Base-by-base conservation (phyloP, 2,113 vertebrate species). In the Hucho hucho region DNA sequence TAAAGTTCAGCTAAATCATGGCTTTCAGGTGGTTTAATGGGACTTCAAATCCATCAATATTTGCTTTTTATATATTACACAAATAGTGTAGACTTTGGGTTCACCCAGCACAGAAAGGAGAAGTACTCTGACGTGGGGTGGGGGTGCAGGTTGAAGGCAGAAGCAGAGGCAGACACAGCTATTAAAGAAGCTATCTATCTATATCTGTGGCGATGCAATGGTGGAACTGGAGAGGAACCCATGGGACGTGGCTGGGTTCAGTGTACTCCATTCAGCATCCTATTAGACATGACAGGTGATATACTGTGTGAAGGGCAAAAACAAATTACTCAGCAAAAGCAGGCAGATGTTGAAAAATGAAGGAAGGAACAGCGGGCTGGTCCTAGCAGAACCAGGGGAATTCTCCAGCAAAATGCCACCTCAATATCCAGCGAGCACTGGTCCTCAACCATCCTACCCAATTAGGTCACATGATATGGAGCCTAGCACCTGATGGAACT, bases 241-340 rank as follows among this genome's bases (percentile, higher is more conserved):
- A 72, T 24, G 90, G 87, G 88, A 89, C 74, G 26, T 20, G 75
- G 75, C 1, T 75, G 79, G 68, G 76, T 76, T 77, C 75, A 73
- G 64, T 82, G 78, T 84, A 68, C 83, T 78, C 85, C 70, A 79
- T 75, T 75, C 83, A 74, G 83, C 70, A 74, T 77, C 83, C 90
- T 83, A 91, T 92, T 91, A 91, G 80, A 89, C 81, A 85, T 91
- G 94, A 88, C 92, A 93, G 90, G 86, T 93, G 92, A 87, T 93
- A 85, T 92, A 93, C 91, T 87, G 85, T 84, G 87, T 79, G 64
- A 83, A 84, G 87, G 84, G 88, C 84, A 91, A 92, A 87, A 92
- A 92, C 92, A 87, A 93, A 92, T 90, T 87, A 81, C 89, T 93
- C 92, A 91, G 90, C 91, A 89, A 85, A 92, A 92, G 80, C 86